Base-by-base conservation (phyloP, 2,888 invertebrate species). In the Nematopogon swammerdamellus region DNA sequence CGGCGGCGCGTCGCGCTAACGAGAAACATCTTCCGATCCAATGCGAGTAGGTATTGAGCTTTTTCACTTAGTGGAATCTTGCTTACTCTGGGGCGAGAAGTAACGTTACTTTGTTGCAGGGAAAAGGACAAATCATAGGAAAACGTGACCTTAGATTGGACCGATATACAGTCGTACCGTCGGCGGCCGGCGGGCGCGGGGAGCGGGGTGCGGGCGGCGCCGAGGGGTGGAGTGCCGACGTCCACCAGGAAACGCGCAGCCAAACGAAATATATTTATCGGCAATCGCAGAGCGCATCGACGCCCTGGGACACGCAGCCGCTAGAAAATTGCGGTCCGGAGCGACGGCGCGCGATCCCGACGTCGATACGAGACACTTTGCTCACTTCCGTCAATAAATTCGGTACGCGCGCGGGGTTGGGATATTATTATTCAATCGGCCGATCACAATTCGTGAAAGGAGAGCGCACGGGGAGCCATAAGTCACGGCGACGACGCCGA, bases 371-470 rank as follows among this genome's bases (percentile, higher is more conserved):
- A 70, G 73, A 72, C 72, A 73, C 63, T 57, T 55, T 70, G 69
- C 67, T 70, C 69, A 74, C 73, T 76, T 74, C 75, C 72, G 74
- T 72, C 74, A 74, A 77, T 77, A 76, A 77, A 77, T 77, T 76
- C 69, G 77, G 77, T 75, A n/a, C n/a, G 69, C 63, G 69, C 70
- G 68, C 69, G 11, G 25, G 72, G 75, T 75, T 75, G 73, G 76
- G 72, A 74, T 76, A 75, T 76, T 76, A 76, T 76, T 75, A 77
- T 77, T 77, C 76, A 77, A 77, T 77, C 77, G 73, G 67, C 67
- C 71, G 71, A 77, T 77, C 77, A 14, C 36, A 36, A 36, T 36
- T 36, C 36, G 36, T 14, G 14, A 36, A 36, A 36, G 70, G 68
- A 70, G 76, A 74, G 72, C 71, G 72, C 72, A 70, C 68, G 68